These are phyloP conservation scores for Neolamprologus toae DNA, from an alignment of 2,113 vertebrate species.

Conservation along the genomic window DNA sequence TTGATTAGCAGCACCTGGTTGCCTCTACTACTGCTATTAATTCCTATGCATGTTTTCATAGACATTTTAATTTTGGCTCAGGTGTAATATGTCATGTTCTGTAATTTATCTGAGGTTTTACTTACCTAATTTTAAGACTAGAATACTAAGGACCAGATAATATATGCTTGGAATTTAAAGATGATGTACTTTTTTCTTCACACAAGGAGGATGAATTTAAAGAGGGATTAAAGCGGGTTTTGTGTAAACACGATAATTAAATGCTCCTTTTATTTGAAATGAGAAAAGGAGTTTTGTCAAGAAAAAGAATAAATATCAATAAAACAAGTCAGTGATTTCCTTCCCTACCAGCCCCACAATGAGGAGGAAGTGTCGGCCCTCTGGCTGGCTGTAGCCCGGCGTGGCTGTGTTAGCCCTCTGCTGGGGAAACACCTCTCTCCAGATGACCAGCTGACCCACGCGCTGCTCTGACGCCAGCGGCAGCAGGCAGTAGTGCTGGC, in stretches of 20 bases:
- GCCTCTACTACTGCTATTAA: background rate
- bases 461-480: slow-evolving; percentile 80
- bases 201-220: background rate
- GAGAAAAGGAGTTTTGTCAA: background rate
- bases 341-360: slow-evolving; percentile 86
- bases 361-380: slow-evolving; percentile 86
- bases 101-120: background rate
- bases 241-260: background rate
- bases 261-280: background rate
- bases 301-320: background rate
- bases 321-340: background rate
- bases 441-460: slow-evolving; percentile 87
- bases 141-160: background rate
- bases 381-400: slow-evolving; percentile 70
- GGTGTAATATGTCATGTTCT: fast-evolving
- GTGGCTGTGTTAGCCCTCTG: background rate
- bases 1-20: background rate
- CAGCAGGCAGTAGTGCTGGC: slow-evolving; percentile 85
- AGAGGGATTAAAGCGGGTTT: background rate
- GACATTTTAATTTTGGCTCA: background rate
- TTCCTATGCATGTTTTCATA: background rate
- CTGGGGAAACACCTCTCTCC: slow-evolving; percentile 90
- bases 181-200: background rate
- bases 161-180: background rate
- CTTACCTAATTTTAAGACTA: background rate